A percentile compares a stretch with the other conserved stretches of the same genome.
Evolutionary conservation across 2,888 invertebrate genomes (phyloP).

Genomic region (Smittia aterrima): DNA sequence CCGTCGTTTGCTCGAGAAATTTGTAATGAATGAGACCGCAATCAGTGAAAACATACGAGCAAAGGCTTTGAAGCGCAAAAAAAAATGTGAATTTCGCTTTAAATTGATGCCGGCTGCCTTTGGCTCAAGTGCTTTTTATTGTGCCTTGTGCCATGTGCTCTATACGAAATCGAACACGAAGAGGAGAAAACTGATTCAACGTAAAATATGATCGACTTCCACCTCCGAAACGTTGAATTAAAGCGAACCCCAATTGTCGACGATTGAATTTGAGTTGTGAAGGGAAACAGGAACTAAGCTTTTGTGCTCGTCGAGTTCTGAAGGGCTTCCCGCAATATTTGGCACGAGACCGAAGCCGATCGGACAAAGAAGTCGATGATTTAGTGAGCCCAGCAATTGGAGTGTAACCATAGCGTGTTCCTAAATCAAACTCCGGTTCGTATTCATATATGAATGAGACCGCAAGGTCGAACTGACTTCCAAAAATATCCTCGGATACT

Average conservation of each 20-base stretch:
- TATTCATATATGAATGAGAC: no score
- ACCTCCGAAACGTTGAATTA: slow-evolving; percentile 5
- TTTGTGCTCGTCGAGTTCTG: not conserved
- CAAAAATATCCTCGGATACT: no score
- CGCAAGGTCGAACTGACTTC: no score
- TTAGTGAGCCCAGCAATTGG: no score
- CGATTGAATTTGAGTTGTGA: not conserved
- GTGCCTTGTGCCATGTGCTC: not conserved
- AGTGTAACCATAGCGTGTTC: no score
- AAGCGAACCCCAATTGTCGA: not conserved
- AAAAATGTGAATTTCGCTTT: not conserved
- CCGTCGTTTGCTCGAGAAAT: not conserved
- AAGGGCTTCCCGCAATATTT: not conserved
- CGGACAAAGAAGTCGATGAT: no score
- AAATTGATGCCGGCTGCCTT: not conserved
- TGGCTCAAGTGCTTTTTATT: not conserved
- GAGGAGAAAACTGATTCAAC: not conserved
- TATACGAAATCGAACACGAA: not conserved
- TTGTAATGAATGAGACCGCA: slow-evolving; percentile 36
- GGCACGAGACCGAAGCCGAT: no score
- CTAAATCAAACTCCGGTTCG: no score
- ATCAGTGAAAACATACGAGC: slow-evolving; percentile 7
- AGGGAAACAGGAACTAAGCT: slow-evolving; percentile 18
- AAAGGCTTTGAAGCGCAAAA: not conserved
- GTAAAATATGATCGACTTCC: slow-evolving; percentile 38